Conservation (phyloP, 2,888 invertebrate species). For the Eristalis arbustorum region DNA sequence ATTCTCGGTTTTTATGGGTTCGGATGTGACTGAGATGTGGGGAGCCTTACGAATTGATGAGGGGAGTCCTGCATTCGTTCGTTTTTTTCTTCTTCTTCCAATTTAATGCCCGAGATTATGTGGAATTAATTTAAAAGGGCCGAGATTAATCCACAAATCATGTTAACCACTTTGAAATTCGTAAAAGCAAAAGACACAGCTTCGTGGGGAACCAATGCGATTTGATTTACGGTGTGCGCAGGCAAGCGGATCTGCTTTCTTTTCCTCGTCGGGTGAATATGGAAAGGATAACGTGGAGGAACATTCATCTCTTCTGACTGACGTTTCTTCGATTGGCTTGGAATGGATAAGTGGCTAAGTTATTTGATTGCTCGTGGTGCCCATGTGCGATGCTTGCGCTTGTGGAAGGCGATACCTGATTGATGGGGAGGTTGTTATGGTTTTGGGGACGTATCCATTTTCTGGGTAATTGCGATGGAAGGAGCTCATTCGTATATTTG, state of each 20-base stretch:
- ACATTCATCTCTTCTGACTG: background rate
- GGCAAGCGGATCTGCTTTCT: background rate
- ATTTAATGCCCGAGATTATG: conserved; percentile 49
- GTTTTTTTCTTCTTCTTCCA: conserved; percentile 20
- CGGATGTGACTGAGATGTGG: background rate
- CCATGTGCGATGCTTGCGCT: background rate
- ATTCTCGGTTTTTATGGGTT: conserved; percentile 3
- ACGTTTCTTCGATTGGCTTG: background rate
- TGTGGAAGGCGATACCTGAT: background rate
- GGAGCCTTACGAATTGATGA: conserved; percentile 17
- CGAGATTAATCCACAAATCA: conserved; percentile 58
- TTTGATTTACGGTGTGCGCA: conserved; percentile 14
- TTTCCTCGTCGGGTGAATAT: background rate
- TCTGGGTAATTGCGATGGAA: too few species aligned
- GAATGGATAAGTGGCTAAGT: background rate
- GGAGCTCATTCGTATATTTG: too few species aligned
- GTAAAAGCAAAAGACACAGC: background rate
- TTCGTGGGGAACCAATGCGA: background rate
- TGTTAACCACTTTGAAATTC: conserved; percentile 55
- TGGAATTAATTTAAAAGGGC: conserved; percentile 59
- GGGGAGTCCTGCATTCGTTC: background rate
- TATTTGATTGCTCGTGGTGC: background rate
- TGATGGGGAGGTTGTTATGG: background rate
- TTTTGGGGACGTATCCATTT: background rate
- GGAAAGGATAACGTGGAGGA: background rate